phyloP scores from a whole-genome alignment of 2,888 invertebrate genomes.

The Limnephilus rhombicus region DNA sequence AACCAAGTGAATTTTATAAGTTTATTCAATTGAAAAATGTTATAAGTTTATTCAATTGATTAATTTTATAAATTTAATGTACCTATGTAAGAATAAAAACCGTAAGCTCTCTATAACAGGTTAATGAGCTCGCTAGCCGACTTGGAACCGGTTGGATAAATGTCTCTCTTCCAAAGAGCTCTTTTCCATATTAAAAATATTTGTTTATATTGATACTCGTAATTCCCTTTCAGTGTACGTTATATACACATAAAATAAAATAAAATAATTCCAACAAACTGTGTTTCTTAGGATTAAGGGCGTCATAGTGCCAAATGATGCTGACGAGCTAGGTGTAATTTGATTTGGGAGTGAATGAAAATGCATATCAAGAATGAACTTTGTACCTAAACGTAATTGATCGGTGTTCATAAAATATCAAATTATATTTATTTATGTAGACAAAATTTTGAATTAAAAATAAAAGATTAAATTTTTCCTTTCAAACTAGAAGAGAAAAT shows the following conservation, averaged over 20 bases:
- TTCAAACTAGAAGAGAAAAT: background rate
- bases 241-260: background rate
- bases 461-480: background rate
- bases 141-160: background rate
- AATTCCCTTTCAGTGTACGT: background rate
- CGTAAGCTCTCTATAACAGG: background rate
- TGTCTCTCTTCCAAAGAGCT: background rate
- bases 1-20: background rate
- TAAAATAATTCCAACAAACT: background rate
- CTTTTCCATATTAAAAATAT: background rate
- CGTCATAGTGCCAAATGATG: conserved; percentile 48
- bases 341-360: background rate
- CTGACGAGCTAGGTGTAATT: background rate
- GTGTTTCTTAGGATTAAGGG: background rate
- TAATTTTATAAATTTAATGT: too few species aligned
- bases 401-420: background rate
- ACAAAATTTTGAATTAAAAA: background rate
- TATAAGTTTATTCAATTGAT: too few species aligned
- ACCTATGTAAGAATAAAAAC: too few species aligned
- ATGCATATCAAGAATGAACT: background rate
- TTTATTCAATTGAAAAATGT: too few species aligned
- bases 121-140: background rate
- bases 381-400: background rate
- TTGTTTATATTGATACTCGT: background rate
- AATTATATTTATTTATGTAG: background rate